phyloP scores from a whole-genome alignment of 2,797 vertebrate species.

The Manis javanica region DNA sequence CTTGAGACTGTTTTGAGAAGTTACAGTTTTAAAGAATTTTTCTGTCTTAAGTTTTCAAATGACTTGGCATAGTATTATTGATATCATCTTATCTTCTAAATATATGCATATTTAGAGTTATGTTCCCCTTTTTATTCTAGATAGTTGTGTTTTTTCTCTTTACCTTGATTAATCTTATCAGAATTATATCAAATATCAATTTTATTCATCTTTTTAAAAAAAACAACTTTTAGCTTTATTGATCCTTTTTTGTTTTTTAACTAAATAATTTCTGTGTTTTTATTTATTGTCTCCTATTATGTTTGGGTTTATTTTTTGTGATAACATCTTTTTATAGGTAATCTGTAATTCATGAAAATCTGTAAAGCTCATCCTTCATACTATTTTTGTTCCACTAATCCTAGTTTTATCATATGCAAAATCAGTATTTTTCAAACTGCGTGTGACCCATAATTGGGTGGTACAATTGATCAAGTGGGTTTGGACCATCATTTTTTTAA shows the following conservation, averaged over 20 bases:
- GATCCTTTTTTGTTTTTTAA: background rate
- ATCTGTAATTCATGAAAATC: background rate
- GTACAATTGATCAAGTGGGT: background rate
- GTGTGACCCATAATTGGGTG: background rate
- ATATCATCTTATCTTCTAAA: constrained; percentile 10
- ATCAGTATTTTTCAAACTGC: background rate
- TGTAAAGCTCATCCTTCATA: background rate
- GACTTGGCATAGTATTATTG: background rate
- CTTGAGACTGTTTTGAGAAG: background rate
- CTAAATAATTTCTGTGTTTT: background rate
- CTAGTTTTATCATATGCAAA: background rate
- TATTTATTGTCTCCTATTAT: background rate
- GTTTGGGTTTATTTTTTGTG: constrained; percentile 11
- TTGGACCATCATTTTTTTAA: background rate
- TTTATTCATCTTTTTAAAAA: background rate
- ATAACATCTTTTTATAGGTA: background rate
- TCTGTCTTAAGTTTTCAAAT: background rate
- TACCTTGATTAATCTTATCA: background rate
- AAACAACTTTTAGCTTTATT: background rate
- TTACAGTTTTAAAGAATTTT: background rate
- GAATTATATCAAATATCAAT: background rate
- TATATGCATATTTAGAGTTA: constrained; percentile 3
- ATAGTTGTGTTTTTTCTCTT: background rate
- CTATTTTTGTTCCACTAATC: background rate
- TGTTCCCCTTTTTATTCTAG: background rate